Evolutionary conservation across 2,888 invertebrate species (phyloP).

Genomic region (Neoascia interrupta): DNA sequence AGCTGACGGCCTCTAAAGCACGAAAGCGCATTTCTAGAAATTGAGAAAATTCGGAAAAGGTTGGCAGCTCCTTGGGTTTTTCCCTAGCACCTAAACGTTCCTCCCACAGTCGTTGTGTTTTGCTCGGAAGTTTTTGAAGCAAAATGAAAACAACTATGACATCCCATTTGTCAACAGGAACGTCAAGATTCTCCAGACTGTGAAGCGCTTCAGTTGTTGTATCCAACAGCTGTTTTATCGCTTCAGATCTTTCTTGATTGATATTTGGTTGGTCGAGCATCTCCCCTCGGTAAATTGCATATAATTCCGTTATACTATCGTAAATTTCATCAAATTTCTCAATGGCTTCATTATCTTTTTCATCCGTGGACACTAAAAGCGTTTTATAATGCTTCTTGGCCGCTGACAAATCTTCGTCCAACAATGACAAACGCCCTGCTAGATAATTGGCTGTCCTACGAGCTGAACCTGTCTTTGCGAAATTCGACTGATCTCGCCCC

Average conservation of each 20-base stretch:
- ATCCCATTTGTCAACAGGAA: too few relatives aligned
- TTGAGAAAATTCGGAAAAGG: too few relatives aligned
- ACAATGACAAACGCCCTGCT: not conserved
- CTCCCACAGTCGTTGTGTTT: too few relatives aligned
- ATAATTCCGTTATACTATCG: not conserved
- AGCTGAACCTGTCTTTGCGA: not conserved
- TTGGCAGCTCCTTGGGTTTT: not conserved
- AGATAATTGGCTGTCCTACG: not conserved
- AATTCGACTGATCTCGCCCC: not conserved
- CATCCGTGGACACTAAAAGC: too few relatives aligned
- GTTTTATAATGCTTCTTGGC: too few relatives aligned
- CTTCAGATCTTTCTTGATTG: not conserved
- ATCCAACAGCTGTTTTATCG: slow-evolving; percentile 1
- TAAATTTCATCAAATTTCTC: not conserved
- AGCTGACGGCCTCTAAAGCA: too few relatives aligned
- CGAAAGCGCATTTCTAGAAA: too few relatives aligned
- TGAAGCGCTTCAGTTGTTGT: not conserved
- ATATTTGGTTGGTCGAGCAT: not conserved
- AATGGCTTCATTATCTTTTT: too few relatives aligned
- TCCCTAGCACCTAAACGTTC: not conserved
- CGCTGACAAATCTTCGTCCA: not conserved
- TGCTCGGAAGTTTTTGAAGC: not conserved
- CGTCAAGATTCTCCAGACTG: not conserved
- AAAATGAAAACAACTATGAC: not conserved
- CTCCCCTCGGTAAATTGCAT: not conserved